Evolutionary conservation across 2,113 vertebrate species (phyloP), one percentile per base, ranked within the genome.

Genomic region (Oceanites oceanicus): DNA sequence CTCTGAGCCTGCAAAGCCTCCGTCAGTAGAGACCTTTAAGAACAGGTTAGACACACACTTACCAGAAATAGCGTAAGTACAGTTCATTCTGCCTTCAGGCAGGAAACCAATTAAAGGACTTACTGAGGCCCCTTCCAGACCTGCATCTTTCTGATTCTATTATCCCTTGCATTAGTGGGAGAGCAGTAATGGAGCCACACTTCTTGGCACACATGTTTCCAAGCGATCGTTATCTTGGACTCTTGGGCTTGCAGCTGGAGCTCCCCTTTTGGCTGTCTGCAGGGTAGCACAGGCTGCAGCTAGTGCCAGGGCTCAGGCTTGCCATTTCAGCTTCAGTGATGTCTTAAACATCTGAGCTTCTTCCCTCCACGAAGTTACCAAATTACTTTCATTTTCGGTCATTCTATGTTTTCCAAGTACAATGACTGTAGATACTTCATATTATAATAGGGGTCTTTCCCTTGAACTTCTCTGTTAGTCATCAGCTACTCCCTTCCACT

Each of bases 81-180:
- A 68, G 70, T 42, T 93, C 77, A 58, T 88, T 90, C 74, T 94
- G 94, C 93, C 93, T 96, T 96, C 0, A 6, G 90, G 94, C 90
- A 96, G 93, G 81, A 93, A 96, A 91, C 74, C 90, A 90, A 85
- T 95, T 93, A 93, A 82, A 96, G 90, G 87, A 30, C 87, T 86
- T 62, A 76, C 49, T 7, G 81, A 75, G 81, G 92, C 87, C 90
- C 74, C 78, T 96, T 96, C 77, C 90, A 96, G 90, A 72, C 49
- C 83, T 56, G 55, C 47, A 15, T 86, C 88, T 56, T 95, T 86
- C 86, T 91, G 88, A 91, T 89, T 95, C 86, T 92, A 90, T 96
- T 96, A 94, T 92, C 68, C 61, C 58, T 86, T 61, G 68, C 95
- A 91, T 94, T 95, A 94, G 76, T 63, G 61, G 79, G 67, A 96